phyloP scores from a whole-genome alignment of 35 echinoderm and acorn worm species.

The Heliocidaris erythrogramma region DNA sequence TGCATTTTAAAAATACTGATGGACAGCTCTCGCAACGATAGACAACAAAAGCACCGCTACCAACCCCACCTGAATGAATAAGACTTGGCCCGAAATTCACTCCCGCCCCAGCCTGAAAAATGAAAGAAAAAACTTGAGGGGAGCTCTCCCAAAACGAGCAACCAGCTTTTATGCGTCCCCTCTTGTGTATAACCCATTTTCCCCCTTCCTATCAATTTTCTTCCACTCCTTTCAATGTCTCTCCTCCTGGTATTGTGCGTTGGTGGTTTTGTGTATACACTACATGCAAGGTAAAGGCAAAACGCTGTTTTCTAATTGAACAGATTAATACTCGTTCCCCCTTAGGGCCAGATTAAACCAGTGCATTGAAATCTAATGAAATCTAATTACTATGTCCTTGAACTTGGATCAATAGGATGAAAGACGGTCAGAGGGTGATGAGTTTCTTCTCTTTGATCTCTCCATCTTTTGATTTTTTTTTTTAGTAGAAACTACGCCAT shows the following conservation, averaged over 20 bases:
- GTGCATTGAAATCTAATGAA: constrained; percentile 19
- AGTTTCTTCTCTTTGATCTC: not conserved
- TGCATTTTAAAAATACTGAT: constrained; percentile 34
- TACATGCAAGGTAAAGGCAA: not conserved
- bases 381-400: constrained; percentile 50
- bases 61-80: constrained; percentile 23
- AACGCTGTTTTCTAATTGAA: not conserved
- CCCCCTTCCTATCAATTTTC: constrained; percentile 3
- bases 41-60: constrained; percentile 51
- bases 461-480: not conserved
- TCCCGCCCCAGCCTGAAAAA: not conserved
- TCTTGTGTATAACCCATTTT: constrained; percentile 26
- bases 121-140: not conserved
- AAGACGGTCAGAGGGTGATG: constrained; percentile 6
- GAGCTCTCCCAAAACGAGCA: not conserved
- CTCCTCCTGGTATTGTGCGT: not conserved
- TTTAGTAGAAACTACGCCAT: not conserved
- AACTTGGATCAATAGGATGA: constrained; percentile 40
- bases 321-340: not conserved
- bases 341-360: constrained; percentile 15
- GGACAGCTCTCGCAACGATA: constrained; percentile 24
- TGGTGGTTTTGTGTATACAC: not conserved
- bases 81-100: not conserved
- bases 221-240: not conserved
- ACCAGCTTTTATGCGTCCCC: not conserved